Evolutionary conservation across 2,888 invertebrate genomes (phyloP), one percentile per base, ranked within the genome.

Genomic region (Melitaea athalia): DNA sequence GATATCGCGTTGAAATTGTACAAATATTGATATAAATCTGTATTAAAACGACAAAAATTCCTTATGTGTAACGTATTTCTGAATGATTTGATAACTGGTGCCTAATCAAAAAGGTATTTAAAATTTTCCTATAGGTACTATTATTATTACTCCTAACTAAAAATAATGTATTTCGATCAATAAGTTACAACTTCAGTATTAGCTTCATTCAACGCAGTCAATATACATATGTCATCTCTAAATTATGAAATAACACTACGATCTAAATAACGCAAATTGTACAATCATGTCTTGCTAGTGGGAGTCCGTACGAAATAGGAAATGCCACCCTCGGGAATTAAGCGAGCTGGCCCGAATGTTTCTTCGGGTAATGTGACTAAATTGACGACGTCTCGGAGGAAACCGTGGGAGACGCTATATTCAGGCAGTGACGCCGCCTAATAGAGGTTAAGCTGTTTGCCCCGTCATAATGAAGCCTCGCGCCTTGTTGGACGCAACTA

Each of bases 361-460:
- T 73, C 67, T 77, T 42, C 42, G 47, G 79, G 76, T 80, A 79
- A 81, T 79, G 80, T 83, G 82, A 82, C 83, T 81, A 84, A 91
- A 90, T 88, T 86, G 86, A 80, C 77, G 84, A 80, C 76, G 77
- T 72, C 76, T 73, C 74, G 79, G 82, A 86, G 89, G 90, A 91
- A 86, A 79, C 81, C 84, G 89, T 90, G 89, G 89, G 91, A 88
- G 86, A 87, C 79, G 76, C 64, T 70, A 77, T 75, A 78, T 84
- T 84, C 83, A 81, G 82, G 82, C 85, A 85, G 85, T 85, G 85
- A 85, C 81, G 83, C 79, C 79, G 78, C 82, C 83, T 88, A 91
- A 92, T 91, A 78, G 91, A 86, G 91, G 92, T 92, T 87, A 92
- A 92, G 89, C 91, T 87, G 84, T 85, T 83, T 88, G 88, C 81